A percentile compares a stretch with the other conserved stretches of the same genome.
These are phyloP conservation scores for Drosophila ananassae DNA, from an alignment of 1,140 invertebrate species.

Conservation along the genomic window DNA sequence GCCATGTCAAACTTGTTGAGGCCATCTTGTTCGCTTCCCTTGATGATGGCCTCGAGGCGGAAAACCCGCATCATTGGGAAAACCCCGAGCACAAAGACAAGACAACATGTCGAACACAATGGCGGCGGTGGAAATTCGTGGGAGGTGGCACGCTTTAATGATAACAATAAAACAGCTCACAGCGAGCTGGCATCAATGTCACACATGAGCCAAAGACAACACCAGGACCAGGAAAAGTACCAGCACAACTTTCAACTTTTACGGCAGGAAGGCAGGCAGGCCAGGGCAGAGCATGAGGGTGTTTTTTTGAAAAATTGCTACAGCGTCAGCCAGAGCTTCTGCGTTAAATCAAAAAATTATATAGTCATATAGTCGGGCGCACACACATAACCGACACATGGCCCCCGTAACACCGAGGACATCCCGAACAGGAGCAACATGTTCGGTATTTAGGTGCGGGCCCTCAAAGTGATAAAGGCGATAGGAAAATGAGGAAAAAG, in stretches of 20 bases:
- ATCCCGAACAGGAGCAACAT: slow-evolving; percentile 56
- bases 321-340: slow-evolving; percentile 61
- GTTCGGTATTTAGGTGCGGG: slow-evolving; percentile 57
- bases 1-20: slow-evolving; percentile 76
- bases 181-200: slow-evolving; percentile 70
- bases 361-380: slow-evolving; percentile 77
- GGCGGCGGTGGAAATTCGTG: slow-evolving; percentile 6
- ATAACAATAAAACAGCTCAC: slow-evolving; percentile 79
- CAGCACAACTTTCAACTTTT: slow-evolving; percentile 70
- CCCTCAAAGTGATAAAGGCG: slow-evolving; percentile 60
- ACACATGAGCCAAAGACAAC: slow-evolving; percentile 35
- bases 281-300: slow-evolving; percentile 46
- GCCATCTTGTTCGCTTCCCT: slow-evolving; percentile 5
- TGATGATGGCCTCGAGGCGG: slow-evolving; percentile 9
- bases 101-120: slow-evolving; percentile 48
- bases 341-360: slow-evolving; percentile 83
- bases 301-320: slow-evolving; percentile 79
- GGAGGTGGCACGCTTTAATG: slow-evolving; percentile 76
- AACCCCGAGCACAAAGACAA: slow-evolving; percentile 32
- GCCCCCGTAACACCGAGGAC: slow-evolving; percentile 1
- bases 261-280: slow-evolving; percentile 28
- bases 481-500: slow-evolving; percentile 20
- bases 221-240: slow-evolving; percentile 14
- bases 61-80: slow-evolving; percentile 54
- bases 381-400: slow-evolving; percentile 30